A percentile compares a stretch with the other conserved stretches of the same genome.
phyloP scores from a whole-genome alignment of 2,797 vertebrate species.

The Syndactyla subalaris region DNA sequence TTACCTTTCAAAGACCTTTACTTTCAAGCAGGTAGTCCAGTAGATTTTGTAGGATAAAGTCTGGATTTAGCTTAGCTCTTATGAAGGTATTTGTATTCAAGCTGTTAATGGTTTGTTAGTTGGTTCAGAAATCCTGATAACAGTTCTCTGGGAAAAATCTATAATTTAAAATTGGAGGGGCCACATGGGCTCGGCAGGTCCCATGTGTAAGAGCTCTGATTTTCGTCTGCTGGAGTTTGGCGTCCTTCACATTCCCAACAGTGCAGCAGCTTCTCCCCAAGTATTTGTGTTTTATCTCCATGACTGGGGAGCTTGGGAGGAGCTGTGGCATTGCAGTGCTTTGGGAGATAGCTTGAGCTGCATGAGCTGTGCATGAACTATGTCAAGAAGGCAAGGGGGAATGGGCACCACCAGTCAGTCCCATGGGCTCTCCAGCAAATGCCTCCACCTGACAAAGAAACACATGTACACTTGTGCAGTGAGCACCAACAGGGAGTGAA shows the following conservation, averaged over 20 bases:
- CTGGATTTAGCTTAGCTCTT: background rate
- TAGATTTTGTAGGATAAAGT: background rate
- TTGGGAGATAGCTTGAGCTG: background rate
- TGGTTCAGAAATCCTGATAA: background rate
- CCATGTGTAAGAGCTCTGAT: background rate
- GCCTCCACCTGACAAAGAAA: background rate
- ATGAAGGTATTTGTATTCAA: background rate
- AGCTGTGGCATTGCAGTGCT: background rate
- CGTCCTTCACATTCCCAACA: background rate
- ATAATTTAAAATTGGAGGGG: background rate
- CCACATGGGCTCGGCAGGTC: background rate
- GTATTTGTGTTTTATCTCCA: rapidly evolving
- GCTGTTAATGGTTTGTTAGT: background rate
- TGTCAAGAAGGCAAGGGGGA: background rate
- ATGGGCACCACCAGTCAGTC: no score
- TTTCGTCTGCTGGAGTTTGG: background rate
- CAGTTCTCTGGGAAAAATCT: background rate
- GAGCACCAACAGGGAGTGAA: background rate
- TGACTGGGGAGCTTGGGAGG: background rate
- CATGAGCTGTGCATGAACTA: background rate
- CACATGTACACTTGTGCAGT: background rate
- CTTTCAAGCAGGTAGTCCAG: background rate
- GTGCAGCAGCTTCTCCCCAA: background rate
- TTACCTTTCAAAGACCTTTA: background rate
- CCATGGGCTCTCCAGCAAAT: rapidly evolving